Evolutionary conservation across 2,797 vertebrate species (phyloP).

Genomic region (Dendrocincla tyrannina): DNA sequence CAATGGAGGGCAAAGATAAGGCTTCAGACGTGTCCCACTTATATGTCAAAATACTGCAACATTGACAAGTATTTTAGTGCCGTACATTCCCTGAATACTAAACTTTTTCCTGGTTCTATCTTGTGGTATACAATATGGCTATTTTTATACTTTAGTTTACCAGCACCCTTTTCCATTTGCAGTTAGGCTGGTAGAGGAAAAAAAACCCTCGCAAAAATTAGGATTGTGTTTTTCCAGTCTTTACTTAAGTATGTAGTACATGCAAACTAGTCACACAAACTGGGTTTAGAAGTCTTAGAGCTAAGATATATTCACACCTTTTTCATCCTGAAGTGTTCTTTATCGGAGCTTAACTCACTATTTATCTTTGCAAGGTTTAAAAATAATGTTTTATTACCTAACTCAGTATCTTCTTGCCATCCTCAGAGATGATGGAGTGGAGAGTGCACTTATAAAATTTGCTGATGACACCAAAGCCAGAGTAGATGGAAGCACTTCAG

Average conservation of each 20-base stretch:
- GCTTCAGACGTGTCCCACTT: constrained; percentile 48
- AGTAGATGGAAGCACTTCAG: constrained; percentile 6
- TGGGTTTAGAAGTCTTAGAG: background rate
- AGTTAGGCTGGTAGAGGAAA: background rate
- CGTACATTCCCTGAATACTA: constrained; percentile 13
- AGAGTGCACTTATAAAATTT: constrained; percentile 45
- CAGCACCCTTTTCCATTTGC: background rate
- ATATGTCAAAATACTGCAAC: constrained; percentile 47
- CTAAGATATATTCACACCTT: background rate
- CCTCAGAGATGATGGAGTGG: constrained; percentile 5
- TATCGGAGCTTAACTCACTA: constrained; percentile 2
- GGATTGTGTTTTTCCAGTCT: background rate
- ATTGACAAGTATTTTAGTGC: constrained; percentile 48
- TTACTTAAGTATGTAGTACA: background rate
- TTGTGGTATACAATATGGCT: background rate
- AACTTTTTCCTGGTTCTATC: background rate
- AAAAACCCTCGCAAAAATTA: background rate
- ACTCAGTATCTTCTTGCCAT: background rate
- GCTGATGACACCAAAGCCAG: background rate
- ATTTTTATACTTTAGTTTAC: background rate
- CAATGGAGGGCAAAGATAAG: constrained; percentile 42
- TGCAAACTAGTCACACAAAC: background rate
- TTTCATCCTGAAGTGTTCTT: background rate
- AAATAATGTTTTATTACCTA: constrained; percentile 24
- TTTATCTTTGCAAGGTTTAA: constrained; percentile 23